Evolutionary conservation across 92 coral and sea anemone species (phyloP), one percentile per base, ranked within the genome.

Genomic region (Hydrozoanthus gracilis): DNA sequence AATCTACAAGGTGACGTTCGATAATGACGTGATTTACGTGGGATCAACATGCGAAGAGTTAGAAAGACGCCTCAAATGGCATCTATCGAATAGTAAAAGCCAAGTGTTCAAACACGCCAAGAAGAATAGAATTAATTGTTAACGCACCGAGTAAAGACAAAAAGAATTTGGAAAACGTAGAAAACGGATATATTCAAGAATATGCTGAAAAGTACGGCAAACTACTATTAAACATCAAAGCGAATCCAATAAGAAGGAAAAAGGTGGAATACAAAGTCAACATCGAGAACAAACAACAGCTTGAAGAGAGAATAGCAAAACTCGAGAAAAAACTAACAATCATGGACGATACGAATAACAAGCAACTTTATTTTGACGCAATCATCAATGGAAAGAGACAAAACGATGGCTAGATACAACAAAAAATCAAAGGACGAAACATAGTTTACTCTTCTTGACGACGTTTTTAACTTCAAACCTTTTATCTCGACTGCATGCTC

Each of bases 21-120:
- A 17, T 80, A n/a, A n/a, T n/a, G n/a, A n/a, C n/a, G n/a, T n/a
- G n/a, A 58, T 50, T 3, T 89, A 89, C 44, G 13, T 89, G 2
- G 92, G 90, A 3, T 86, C 83, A 15, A 89, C 92, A 6, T 89
- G 87, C 11, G 87, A 78, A 68, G 55, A 51, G 4, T 51, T 89
- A 8, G 68, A 65, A 16, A 74, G 45, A 15, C 65, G 86, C 7
- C 58, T 89, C 4, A 85, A 76, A 65, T 85, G 89, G 86, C 92
- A 69, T 76, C 14, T 55, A 17, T 10, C 84, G 35, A 88, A 84
- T 54, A 88, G 62, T 12, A 83, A 84, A 0, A 89, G 92, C 27
- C 89, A 84, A 15, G 86, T 89, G 8, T 83, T 16, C 55, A 86
- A 86, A 51, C 46, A 86, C 14, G 8, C 48, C 71, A 12, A 83